phyloP scores from a whole-genome alignment of 2,888 invertebrate species.

The Melinaea menophilus region DNA sequence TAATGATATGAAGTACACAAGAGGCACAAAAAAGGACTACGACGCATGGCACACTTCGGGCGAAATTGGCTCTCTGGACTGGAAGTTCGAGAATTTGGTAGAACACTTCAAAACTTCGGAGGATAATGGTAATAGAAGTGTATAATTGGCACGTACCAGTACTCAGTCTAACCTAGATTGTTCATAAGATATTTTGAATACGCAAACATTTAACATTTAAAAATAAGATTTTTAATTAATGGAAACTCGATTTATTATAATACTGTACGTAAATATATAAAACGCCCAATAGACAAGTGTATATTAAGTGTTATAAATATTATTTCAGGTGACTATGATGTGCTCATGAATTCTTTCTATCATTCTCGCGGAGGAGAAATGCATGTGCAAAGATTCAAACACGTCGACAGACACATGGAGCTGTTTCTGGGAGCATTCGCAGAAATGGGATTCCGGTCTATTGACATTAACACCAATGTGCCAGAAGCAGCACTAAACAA shows the following conservation, averaged over 20 bases:
- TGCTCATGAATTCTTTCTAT: constrained; percentile 65
- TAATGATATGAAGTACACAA: constrained; percentile 71
- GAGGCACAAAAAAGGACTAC: constrained; percentile 66
- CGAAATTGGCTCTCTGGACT: constrained; percentile 58
- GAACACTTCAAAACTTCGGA: constrained; percentile 68
- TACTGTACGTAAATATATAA: neutral
- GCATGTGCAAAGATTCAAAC: constrained; percentile 66
- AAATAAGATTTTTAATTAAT: neutral
- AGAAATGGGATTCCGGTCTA: constrained; percentile 64
- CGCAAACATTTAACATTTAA: too few species aligned
- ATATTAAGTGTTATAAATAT: constrained; percentile 3
- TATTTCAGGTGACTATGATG: constrained; percentile 68
- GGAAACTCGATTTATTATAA: neutral
- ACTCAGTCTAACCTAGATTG: too few species aligned
- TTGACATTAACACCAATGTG: constrained; percentile 66
- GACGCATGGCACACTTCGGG: constrained; percentile 63
- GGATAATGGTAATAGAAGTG: constrained; percentile 64
- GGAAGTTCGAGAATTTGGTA: constrained; percentile 67
- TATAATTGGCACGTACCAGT: neutral
- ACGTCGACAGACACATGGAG: constrained; percentile 63
- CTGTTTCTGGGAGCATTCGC: constrained; percentile 59
- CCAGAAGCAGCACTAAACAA: constrained; percentile 67
- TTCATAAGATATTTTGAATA: too few species aligned
- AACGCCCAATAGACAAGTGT: too few species aligned
- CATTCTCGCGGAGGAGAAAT: constrained; percentile 70